Conservation (phyloP, 2,888 invertebrate species). For the Tanaodytes sp. region DNA sequence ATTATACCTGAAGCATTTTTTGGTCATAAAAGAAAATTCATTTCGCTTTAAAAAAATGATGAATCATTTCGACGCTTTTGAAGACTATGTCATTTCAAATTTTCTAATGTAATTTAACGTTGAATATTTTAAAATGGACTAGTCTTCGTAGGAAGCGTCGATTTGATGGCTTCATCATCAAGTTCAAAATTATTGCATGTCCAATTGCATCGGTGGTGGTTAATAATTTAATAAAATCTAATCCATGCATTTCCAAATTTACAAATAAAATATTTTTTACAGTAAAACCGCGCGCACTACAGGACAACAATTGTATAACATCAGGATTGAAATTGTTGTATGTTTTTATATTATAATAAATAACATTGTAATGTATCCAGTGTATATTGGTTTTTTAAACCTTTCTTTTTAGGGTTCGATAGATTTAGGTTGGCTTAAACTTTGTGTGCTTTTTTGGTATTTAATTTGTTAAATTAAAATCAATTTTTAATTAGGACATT, state of each 20-base stretch:
- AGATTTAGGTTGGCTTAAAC: not conserved
- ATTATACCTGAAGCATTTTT: too few relatives aligned
- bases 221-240: not conserved
- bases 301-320: constrained; percentile 19
- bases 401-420: not conserved
- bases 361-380: constrained; percentile 8
- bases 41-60: too few relatives aligned
- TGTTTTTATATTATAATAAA: constrained; percentile 29
- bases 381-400: too few relatives aligned
- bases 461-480: not conserved
- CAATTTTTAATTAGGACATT: too few relatives aligned
- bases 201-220: constrained; percentile 5
- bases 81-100: too few relatives aligned
- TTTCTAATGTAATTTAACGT: too few relatives aligned
- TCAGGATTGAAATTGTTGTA: constrained; percentile 14
- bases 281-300: constrained; percentile 13
- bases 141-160: too few relatives aligned
- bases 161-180: too few relatives aligned
- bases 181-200: constrained; percentile 6
- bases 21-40: too few relatives aligned
- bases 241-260: too few relatives aligned
- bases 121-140: too few relatives aligned
- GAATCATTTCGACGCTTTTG: too few relatives aligned
- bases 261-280: constrained; percentile 13
- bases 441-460: not conserved